A percentile compares a stretch with the other conserved stretches of the same genome.
These are phyloP conservation scores for Rhagium mordax DNA, from an alignment of 2,888 invertebrate genomes.

Conservation along the genomic window DNA sequence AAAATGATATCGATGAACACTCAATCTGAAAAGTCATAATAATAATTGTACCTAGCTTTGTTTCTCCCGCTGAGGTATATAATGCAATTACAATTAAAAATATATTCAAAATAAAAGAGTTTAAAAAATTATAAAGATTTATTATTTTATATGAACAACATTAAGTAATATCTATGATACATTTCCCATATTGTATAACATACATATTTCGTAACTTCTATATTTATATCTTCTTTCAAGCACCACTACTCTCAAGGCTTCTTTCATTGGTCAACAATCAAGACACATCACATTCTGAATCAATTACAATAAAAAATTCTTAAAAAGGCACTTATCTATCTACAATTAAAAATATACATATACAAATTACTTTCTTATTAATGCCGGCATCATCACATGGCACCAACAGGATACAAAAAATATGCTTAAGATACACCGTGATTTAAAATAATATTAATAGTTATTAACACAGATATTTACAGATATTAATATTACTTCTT, in stretches of 20 bases:
- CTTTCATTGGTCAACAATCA: slow-evolving; percentile 43
- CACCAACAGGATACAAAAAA: slow-evolving; percentile 59
- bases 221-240: slow-evolving; percentile 35
- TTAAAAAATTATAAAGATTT: slow-evolving; percentile 40
- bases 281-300: slow-evolving; percentile 35
- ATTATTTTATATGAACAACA: slow-evolving; percentile 41
- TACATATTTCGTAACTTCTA: slow-evolving; percentile 35
- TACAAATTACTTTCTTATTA: slow-evolving; percentile 60
- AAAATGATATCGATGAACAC: too few species aligned
- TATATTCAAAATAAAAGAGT: slow-evolving; percentile 24
- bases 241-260: slow-evolving; percentile 44
- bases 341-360: slow-evolving; percentile 58
- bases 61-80: too few species aligned
- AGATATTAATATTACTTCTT: slow-evolving; percentile 40
- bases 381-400: slow-evolving; percentile 65
- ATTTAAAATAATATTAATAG: slow-evolving; percentile 48
- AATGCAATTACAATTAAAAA: too few species aligned
- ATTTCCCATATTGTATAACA: slow-evolving; percentile 44
- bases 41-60: too few species aligned
- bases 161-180: slow-evolving; percentile 43
- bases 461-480: slow-evolving; percentile 41
- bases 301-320: slow-evolving; percentile 52
- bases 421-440: slow-evolving; percentile 50
- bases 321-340: slow-evolving; percentile 64
- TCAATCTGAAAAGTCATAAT: too few species aligned